Base-by-base conservation (phyloP, 2,797 vertebrate species). In the Microctenopoma steveboyesi region DNA sequence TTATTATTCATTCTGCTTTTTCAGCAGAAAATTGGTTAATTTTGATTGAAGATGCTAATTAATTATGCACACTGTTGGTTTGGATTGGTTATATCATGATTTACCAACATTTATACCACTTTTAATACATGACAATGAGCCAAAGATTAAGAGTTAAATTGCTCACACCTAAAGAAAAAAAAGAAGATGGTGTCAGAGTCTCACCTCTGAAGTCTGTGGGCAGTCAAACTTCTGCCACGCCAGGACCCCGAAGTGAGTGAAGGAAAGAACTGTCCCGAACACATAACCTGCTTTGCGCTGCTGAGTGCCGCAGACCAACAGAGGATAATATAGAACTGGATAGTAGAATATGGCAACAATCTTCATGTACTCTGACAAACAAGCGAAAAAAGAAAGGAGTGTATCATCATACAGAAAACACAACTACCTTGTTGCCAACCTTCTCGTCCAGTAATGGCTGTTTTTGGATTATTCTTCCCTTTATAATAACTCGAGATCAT, bases 171-270 rank as follows among this genome's bases (percentile, higher is more conserved):
- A 42, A 42, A 43, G 15, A 5, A 6, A 30, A 43, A 15, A 13
- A 43, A 15, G 10, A 43, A 15, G 13, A 5, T 43, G 4, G 42
- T 16, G 16, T 11, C 9, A 40, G 4, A 3, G 25, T 56, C 74
- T 89, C 84, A 98, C 97, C 95, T 97, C 94, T 3, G 94, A 88
- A 0, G 93, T 92, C 89, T 93, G 93, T n/a, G 97, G 97, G 74
- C 98, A 99, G 86, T 99, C 95, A 25, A 94, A 89, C 84, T 93
- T 96, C 86, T 98, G 96, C 96, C 97, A 99, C 76, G 96, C 65
- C 39, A 96, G 93, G 50, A 96, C 83, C 2, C 90, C 89, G 0
- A 96, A 94, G 86, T 99, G 96, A 42, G 88, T 88, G 94, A 96
- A 96, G 76, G 97, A 96, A 4, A 99, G 93, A 0, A 95, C 66